phyloP scores from a whole-genome alignment of 2,113 vertebrate genomes.

The Nothoprocta pentlandii region DNA sequence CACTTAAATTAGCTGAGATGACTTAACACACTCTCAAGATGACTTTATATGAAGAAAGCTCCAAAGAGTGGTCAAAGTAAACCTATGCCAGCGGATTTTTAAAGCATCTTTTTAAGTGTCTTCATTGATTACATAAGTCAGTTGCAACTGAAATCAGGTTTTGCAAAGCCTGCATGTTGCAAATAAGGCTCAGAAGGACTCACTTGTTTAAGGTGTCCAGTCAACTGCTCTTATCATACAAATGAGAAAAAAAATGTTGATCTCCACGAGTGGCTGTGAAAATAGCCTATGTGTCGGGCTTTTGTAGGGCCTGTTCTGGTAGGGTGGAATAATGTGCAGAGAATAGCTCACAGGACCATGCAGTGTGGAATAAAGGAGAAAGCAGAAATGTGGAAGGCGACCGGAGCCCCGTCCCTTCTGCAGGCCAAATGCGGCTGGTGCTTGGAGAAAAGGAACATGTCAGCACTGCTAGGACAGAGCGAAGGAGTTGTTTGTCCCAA shows the following conservation, averaged over 20 bases:
- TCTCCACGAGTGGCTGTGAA: background rate
- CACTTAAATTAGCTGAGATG: conserved; percentile 45
- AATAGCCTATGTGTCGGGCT: background rate
- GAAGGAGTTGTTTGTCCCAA: background rate
- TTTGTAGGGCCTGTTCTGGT: background rate
- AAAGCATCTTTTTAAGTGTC: background rate
- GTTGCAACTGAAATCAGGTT: background rate
- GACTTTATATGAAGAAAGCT: conserved; percentile 36
- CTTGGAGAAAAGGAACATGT: background rate
- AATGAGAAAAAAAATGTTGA: background rate
- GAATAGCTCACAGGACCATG: background rate
- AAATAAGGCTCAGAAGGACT: background rate
- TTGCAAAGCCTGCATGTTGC: background rate
- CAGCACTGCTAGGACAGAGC: background rate
- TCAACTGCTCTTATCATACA: background rate
- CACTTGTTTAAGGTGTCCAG: background rate
- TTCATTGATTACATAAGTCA: background rate
- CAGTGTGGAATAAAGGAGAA: background rate
- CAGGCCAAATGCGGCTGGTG: background rate
- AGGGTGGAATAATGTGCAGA: background rate
- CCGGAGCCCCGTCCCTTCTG: background rate
- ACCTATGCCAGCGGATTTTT: background rate
- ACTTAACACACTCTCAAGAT: conserved; percentile 38
- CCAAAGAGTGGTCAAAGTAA: conserved; percentile 40
- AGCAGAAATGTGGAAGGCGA: background rate